Percentiles rank a stretch among this genome's conserved stretches.
These are phyloP conservation scores for Bos indicus DNA, from an alignment of 2,113 vertebrate species.

Conservation along the genomic window DNA sequence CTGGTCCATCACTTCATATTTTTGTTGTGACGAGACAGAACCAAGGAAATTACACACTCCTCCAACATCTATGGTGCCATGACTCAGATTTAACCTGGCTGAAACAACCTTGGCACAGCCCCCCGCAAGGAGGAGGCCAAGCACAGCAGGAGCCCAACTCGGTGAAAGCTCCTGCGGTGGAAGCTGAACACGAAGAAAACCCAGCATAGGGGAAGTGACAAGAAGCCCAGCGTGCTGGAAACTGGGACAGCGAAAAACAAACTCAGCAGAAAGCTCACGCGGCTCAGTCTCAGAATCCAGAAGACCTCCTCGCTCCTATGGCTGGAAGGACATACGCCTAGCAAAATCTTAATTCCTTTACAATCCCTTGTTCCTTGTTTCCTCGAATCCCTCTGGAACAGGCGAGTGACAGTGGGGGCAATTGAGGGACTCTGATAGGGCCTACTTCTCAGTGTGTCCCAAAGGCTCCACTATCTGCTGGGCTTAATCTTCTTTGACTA, in stretches of 20 bases:
- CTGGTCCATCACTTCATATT: neutral
- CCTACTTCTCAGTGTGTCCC: too few relatives aligned
- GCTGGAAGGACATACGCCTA: neutral
- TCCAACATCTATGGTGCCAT: rapidly evolving
- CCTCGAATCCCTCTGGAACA: neutral
- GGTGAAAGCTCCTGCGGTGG: rapidly evolving
- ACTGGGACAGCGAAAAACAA: rapidly evolving
- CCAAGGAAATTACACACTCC: neutral
- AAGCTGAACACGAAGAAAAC: rapidly evolving
- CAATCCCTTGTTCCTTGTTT: neutral
- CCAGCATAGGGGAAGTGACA: neutral
- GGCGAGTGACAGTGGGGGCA: rapidly evolving
- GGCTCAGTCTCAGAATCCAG: neutral
- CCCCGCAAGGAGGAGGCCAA: neutral
- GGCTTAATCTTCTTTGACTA: too few relatives aligned
- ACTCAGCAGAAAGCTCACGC: neutral
- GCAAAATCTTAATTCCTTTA: neutral
- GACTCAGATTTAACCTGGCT: neutral
- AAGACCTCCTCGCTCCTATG: neutral
- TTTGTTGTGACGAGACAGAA: neutral
- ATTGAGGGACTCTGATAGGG: neutral
- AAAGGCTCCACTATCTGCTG: too few relatives aligned
- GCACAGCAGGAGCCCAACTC: neutral
- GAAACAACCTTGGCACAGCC: neutral
- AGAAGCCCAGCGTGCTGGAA: neutral